A percentile compares a stretch with the other conserved stretches of the same genome.
Evolutionary conservation across 2,797 vertebrate genomes (phyloP).

Genomic region (Todus mexicanus): DNA sequence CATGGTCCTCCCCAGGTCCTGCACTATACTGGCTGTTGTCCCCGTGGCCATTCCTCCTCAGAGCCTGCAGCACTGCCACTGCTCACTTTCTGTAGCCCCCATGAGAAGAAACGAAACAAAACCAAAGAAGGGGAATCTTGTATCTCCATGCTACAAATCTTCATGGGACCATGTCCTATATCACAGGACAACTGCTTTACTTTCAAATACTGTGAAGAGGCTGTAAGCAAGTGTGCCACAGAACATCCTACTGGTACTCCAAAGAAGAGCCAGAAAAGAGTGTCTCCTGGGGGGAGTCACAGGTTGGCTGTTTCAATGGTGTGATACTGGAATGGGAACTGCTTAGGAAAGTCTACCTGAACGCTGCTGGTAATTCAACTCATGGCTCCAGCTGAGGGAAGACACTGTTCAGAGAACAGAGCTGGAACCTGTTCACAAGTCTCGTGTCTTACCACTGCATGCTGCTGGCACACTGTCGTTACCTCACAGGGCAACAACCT

Average conservation of each 20-base stretch:
- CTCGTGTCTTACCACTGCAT: not conserved
- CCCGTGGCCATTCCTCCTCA: not conserved
- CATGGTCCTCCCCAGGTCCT: not conserved
- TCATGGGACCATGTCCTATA: accelerated
- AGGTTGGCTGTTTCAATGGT: not conserved
- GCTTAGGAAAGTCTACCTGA: not conserved
- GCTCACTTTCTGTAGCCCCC: not conserved
- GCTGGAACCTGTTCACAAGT: not conserved
- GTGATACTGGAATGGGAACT: not conserved
- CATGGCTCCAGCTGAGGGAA: not conserved
- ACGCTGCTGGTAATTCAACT: not conserved
- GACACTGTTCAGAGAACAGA: not conserved
- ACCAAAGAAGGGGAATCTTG: not conserved
- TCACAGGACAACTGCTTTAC: not conserved
- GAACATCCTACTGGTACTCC: not conserved
- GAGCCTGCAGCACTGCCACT: not conserved
- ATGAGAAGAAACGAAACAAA: not conserved
- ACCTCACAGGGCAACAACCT: not conserved
- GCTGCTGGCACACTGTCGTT: not conserved
- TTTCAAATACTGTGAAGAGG: not conserved
- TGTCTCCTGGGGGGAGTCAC: not conserved
- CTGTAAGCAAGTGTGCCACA: not conserved
- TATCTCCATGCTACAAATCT: not conserved
- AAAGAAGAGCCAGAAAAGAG: not conserved
- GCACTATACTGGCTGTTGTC: not conserved